phyloP scores from a whole-genome alignment of 2,113 vertebrate species.

The Gila orcuttii region DNA sequence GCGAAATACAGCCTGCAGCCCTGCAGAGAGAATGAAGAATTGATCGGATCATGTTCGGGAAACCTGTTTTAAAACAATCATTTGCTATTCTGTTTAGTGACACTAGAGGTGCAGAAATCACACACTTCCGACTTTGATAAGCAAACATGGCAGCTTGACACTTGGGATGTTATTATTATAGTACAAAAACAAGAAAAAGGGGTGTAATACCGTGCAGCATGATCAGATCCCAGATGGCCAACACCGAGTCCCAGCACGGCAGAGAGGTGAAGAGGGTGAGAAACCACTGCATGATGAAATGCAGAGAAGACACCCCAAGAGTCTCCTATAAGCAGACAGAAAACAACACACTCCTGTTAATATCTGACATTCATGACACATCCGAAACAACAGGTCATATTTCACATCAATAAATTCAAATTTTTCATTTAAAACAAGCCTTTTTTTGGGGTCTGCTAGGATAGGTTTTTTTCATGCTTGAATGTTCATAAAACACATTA shows the following conservation, averaged over 20 bases:
- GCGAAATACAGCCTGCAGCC: conserved; percentile 70
- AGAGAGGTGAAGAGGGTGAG: conserved; percentile 77
- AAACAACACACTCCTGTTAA: conserved; percentile 4
- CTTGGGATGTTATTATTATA: neutral
- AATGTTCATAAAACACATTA: too few relatives aligned
- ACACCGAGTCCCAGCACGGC: conserved; percentile 79
- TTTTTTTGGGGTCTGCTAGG: too few relatives aligned
- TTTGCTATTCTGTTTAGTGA: neutral
- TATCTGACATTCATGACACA: neutral
- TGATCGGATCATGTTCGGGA: neutral
- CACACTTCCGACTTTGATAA: neutral
- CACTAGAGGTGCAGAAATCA: neutral
- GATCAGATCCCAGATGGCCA: conserved; percentile 77
- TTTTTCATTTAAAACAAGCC: neutral
- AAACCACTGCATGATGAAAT: conserved; percentile 77
- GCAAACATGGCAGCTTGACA: neutral
- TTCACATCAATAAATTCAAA: neutral
- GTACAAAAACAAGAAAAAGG: neutral
- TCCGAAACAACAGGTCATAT: neutral
- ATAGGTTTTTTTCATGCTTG: too few relatives aligned
- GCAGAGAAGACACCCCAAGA: conserved; percentile 68
- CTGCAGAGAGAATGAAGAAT: conserved; percentile 53
- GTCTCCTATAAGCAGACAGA: conserved; percentile 65
- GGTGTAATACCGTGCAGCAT: conserved; percentile 70
- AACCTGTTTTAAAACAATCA: neutral